Evolutionary conservation across 2,113 vertebrate species (phyloP).

Genomic region (Pseudorectes ferrugineus): DNA sequence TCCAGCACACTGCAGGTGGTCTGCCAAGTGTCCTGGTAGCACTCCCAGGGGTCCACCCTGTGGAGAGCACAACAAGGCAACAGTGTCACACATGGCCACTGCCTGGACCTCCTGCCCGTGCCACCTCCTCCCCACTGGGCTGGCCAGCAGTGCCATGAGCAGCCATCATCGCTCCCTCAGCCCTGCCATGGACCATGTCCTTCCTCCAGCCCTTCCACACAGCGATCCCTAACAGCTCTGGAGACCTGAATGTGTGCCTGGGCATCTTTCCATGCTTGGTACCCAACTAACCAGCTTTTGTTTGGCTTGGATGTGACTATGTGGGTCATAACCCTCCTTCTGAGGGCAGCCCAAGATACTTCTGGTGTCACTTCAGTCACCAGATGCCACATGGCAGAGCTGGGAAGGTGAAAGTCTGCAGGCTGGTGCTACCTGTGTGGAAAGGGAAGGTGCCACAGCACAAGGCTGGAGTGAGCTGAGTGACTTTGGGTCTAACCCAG

Average conservation of each 20-base stretch:
- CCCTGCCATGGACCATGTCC: not conserved
- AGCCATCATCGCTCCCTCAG: accelerated
- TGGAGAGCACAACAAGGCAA: not conserved
- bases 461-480: not conserved
- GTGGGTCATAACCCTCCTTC: not conserved
- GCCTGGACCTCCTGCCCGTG: not conserved
- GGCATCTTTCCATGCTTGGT: not conserved
- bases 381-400: not conserved
- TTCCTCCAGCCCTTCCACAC: not conserved
- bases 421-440: not conserved
- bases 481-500: not conserved
- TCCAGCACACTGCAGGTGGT: conserved; percentile 96
- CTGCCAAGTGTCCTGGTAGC: conserved; percentile 98
- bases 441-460: not conserved
- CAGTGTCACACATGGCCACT: not conserved
- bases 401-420: not conserved
- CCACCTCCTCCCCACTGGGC: not conserved
- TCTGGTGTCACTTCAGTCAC: not conserved
- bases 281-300: not conserved
- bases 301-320: not conserved
- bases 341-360: not conserved
- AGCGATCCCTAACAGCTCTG: not conserved
- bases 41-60: conserved; percentile 98
- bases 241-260: not conserved
- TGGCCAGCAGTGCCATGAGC: not conserved